Evolutionary conservation across 2,888 invertebrate species (phyloP).

Genomic region (Conomelus anceps): DNA sequence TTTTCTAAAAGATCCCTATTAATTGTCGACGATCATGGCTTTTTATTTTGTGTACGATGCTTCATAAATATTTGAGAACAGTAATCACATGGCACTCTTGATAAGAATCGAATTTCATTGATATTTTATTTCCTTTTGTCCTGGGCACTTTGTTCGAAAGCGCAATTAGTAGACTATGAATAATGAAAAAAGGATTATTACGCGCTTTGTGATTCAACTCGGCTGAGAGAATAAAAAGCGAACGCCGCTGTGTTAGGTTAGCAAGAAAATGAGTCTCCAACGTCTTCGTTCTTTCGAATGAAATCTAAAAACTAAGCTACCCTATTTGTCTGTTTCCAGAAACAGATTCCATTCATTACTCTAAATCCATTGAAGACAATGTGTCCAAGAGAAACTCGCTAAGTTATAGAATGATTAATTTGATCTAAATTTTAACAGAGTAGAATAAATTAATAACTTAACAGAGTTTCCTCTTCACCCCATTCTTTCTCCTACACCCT

Average conservation of each 20-base stretch:
- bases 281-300: not conserved
- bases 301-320: no score
- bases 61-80: not conserved
- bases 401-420: not conserved
- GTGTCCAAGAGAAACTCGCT: not conserved
- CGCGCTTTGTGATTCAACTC: not conserved
- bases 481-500: not conserved
- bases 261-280: not conserved
- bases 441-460: no score
- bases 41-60: not conserved
- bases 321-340: not conserved
- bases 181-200: not conserved
- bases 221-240: not conserved
- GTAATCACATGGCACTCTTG: not conserved
- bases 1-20: not conserved
- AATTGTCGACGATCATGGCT: not conserved
- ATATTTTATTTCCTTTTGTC: not conserved
- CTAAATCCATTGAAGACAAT: not conserved
- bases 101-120: not conserved
- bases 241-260: not conserved
- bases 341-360: not conserved
- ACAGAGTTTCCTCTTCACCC: not conserved
- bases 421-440: not conserved
- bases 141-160: not conserved
- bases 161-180: not conserved